Percentiles rank a stretch among this genome's conserved stretches.
These are phyloP conservation scores for Eulithis testata DNA, from an alignment of 2,888 invertebrate genomes.

Conservation along the genomic window DNA sequence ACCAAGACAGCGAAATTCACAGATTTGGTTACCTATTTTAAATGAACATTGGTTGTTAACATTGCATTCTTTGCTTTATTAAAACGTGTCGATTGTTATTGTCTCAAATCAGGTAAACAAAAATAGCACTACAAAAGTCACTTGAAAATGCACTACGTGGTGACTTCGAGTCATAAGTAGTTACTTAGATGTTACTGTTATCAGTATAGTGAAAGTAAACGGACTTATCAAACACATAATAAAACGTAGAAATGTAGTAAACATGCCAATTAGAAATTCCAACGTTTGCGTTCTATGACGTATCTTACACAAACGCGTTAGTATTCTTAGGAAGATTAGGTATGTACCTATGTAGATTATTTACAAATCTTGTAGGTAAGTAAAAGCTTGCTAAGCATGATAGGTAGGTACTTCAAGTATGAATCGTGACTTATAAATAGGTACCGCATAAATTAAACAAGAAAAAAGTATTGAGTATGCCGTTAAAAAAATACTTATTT, in stretches of 20 bases:
- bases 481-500: too few species aligned
- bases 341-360: too few species aligned
- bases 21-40: not conserved
- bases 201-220: constrained; percentile 21
- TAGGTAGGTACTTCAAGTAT: too few species aligned
- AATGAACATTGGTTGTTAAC: too few species aligned
- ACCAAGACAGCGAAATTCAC: constrained; percentile 17
- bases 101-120: not conserved
- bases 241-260: constrained; percentile 23
- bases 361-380: too few species aligned
- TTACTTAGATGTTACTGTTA: constrained; percentile 8
- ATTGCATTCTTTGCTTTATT: too few species aligned
- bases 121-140: not conserved
- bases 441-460: too few species aligned
- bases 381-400: too few species aligned
- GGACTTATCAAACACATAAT: constrained; percentile 22
- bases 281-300: constrained; percentile 1
- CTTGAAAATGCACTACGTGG: not conserved
- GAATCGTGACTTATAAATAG: too few species aligned
- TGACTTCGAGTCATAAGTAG: too few species aligned
- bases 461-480: too few species aligned
- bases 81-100: not conserved
- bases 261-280: constrained; percentile 29
- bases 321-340: constrained; percentile 5
- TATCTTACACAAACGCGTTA: constrained; percentile 12